Conservation (phyloP, 2,888 invertebrate species). For the Cosmia trapezina region DNA sequence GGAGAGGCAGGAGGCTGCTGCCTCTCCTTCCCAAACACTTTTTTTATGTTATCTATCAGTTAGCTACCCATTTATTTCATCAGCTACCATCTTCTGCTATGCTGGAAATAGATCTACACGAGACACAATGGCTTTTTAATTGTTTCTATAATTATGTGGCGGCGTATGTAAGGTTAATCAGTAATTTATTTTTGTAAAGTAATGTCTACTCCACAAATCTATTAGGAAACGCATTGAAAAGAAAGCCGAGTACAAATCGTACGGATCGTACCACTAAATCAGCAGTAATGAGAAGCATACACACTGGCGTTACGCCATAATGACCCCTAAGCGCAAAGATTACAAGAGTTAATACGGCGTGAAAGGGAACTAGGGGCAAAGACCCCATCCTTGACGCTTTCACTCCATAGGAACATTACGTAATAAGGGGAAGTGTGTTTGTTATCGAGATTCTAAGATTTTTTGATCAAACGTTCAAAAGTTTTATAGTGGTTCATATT, state of each 20-base stretch:
- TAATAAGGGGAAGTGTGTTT: constrained; percentile 51
- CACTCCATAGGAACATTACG: constrained; percentile 66
- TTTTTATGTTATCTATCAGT: neutral
- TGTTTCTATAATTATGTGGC: too few species aligned
- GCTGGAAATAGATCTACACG: too few species aligned
- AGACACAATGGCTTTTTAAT: too few species aligned
- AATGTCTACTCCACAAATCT: constrained; percentile 1
- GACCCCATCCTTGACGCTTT: constrained; percentile 75
- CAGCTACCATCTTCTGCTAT: neutral
- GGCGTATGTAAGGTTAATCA: too few species aligned
- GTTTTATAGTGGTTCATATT: constrained; percentile 1
- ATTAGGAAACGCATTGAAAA: constrained; percentile 56
- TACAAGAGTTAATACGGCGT: constrained; percentile 61
- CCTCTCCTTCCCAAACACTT: too few species aligned
- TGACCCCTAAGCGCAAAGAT: constrained; percentile 53
- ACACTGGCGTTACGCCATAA: constrained; percentile 53
- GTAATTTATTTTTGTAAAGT: neutral
- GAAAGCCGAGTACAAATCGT: constrained; percentile 65
- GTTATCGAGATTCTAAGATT: constrained; percentile 11
- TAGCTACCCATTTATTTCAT: neutral
- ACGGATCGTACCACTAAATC: constrained; percentile 67
- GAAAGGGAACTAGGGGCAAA: constrained; percentile 67
- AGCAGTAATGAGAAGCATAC: constrained; percentile 65
- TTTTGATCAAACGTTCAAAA: constrained; percentile 12
- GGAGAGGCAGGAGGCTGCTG: too few species aligned